A percentile compares a stretch with the other conserved stretches of the same genome.
Conservation (phyloP, 2,888 invertebrate species). For the Phania funesta region DNA sequence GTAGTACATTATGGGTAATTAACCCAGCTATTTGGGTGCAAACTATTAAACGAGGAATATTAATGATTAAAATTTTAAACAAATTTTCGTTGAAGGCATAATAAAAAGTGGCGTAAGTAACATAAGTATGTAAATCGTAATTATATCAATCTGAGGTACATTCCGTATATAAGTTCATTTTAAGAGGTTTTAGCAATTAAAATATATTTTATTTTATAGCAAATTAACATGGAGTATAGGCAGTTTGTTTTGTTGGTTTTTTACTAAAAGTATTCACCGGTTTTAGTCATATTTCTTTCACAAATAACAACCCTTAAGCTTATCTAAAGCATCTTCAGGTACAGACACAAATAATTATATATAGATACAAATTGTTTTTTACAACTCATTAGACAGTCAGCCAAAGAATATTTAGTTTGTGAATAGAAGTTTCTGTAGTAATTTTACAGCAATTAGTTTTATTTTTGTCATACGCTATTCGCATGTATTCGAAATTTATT, state of each 20-base stretch:
- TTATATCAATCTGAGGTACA: no score
- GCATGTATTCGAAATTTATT: constrained; percentile 6
- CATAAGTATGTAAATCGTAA: background rate
- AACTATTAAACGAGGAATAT: background rate
- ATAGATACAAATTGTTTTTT: no score
- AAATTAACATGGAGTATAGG: no score
- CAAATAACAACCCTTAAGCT: background rate
- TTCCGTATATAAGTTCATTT: no score
- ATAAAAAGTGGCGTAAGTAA: background rate
- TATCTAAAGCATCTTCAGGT: background rate
- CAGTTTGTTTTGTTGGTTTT: no score
- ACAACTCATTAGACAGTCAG: constrained; percentile 17
- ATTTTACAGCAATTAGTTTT: constrained; percentile 61
- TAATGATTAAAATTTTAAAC: background rate
- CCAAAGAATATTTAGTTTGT: constrained; percentile 41
- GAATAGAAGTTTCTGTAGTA: constrained; percentile 44
- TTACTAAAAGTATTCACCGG: background rate
- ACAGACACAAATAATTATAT: background rate
- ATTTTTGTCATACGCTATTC: background rate
- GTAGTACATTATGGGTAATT: constrained; percentile 42
- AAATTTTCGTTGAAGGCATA: background rate
- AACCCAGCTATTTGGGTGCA: constrained; percentile 6
- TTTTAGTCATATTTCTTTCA: background rate
- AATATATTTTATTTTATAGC: no score
- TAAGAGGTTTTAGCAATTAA: background rate